phyloP scores from a whole-genome alignment of 2,113 vertebrate genomes.

The Butastur rufipennis region DNA sequence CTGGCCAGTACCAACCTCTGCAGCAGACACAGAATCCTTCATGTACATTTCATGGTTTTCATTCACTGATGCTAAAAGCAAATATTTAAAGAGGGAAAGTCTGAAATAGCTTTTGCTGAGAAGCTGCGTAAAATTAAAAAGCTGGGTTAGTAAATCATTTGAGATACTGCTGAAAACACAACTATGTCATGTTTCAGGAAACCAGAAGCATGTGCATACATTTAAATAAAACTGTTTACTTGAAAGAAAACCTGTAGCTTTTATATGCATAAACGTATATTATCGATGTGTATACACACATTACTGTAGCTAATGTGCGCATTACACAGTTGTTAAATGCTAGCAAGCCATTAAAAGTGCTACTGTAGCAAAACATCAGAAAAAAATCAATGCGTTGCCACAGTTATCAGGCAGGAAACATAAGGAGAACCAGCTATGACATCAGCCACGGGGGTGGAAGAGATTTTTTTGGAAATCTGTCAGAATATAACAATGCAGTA shows the following conservation, averaged over 20 bases:
- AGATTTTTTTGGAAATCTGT: background rate
- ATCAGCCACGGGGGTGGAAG: conserved; percentile 6
- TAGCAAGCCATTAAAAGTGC: conserved; percentile 17
- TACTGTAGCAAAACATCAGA: background rate
- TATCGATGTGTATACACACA: background rate
- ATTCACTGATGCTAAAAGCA: conserved; percentile 89
- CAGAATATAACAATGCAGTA: background rate
- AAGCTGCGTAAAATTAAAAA: conserved; percentile 51
- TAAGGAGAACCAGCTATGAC: conserved; percentile 5
- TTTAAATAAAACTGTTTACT: conserved; percentile 28
- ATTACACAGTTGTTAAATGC: conserved; percentile 12
- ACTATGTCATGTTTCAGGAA: conserved; percentile 2
- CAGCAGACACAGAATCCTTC: conserved; percentile 86
- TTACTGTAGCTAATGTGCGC: conserved; percentile 2
- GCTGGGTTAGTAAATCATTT: conserved; percentile 48
- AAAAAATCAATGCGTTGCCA: background rate
- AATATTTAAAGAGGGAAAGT: conserved; percentile 74
- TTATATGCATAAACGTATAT: background rate
- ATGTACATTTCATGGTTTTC: conserved; percentile 93
- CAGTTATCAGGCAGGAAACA: conserved; percentile 23
- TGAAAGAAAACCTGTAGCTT: conserved; percentile 18
- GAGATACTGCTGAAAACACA: background rate
- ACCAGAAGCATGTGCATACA: conserved; percentile 18
- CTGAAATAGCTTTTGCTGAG: conserved; percentile 57
- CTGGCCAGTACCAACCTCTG: conserved; percentile 93